Percentiles rank a stretch among this genome's conserved stretches.
phyloP scores from a whole-genome alignment of 1,140 invertebrate genomes.

The Pristionchus pacificus region DNA sequence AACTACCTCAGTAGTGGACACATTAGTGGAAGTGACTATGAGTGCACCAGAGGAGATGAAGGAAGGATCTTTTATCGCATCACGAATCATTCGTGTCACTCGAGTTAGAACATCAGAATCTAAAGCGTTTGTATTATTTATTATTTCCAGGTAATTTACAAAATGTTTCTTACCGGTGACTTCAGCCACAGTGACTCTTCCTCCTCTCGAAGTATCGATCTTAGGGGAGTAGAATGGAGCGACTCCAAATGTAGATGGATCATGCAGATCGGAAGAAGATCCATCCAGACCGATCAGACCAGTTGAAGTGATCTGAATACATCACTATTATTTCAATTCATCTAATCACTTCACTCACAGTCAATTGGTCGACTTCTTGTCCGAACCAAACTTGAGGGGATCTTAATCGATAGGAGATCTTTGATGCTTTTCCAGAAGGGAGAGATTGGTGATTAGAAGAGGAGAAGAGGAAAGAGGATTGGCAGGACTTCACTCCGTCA shows the following conservation, averaged over 20 bases:
- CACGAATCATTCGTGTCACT: conserved; percentile 24
- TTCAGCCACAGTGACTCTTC: conserved; percentile 46
- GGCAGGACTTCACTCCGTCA: conserved; percentile 45
- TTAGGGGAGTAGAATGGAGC: conserved; percentile 55
- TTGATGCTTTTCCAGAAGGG: conserved; percentile 23
- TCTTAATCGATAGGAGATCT: too few species aligned
- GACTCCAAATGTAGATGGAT: conserved; percentile 42
- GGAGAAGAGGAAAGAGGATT: conserved; percentile 49
- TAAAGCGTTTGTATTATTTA: conserved; percentile 13
- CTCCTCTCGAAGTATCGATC: conserved; percentile 41
- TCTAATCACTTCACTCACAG: too few species aligned
- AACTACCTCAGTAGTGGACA: conserved; percentile 6
- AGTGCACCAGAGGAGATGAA: conserved; percentile 20
- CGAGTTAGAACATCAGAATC: conserved; percentile 39
- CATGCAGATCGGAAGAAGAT: conserved; percentile 38
- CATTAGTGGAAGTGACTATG: conserved; percentile 22
- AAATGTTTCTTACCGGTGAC: conserved; percentile 28
- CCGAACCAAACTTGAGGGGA: too few species aligned
- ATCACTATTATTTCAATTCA: conserved; percentile 1
- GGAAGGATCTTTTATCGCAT: neutral
- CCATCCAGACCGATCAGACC: conserved; percentile 43
- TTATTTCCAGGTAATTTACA: neutral
- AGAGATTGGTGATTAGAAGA: conserved; percentile 42
- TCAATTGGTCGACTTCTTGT: too few species aligned
- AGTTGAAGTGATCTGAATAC: conserved; percentile 49